Base-by-base conservation (phyloP, 2,113 vertebrate species). In the Osmerus mordax region DNA sequence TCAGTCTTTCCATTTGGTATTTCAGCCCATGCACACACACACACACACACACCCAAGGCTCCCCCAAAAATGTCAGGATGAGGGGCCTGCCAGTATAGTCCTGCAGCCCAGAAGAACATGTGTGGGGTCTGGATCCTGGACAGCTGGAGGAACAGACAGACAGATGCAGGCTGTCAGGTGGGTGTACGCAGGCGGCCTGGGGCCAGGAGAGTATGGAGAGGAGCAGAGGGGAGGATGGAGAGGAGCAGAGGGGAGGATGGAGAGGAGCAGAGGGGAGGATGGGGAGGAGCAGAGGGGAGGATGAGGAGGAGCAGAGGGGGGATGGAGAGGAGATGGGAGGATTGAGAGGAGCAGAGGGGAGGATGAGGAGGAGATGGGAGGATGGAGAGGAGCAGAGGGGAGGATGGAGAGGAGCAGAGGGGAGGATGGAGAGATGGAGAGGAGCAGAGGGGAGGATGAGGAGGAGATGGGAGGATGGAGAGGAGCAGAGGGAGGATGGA, bases 1-100 rank as follows among this genome's bases (percentile, higher is more conserved):
- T 61, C 79, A 58, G 52, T 72, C 63, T 21, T 19, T 25, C 58
- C 87, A 83, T 90, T 90, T 90, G 89, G 89, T 90, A 85, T 89
- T 81, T 86, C 84, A 89, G 89, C 88, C 72, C 87, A 74, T 77
- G n/a, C 53, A 55, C 63, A 47, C 67, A 41, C 63, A 63, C 70
- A 63, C 71, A 60, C 59, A 87, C 86, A 84, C 86, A 55, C 84
- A 47, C 41, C 1, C 41, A 47, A 1, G 2, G 9, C 41, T 47
- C 41, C 41, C 41, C 41, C 41, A 9, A 47, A 47, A 47, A 47
- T 12, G 7, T 47, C 5, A 47, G 9, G 41, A 47, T 47, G 41
- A 47, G 41, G 41, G 41, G 41, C 41, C 7, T 47, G 41, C 41
- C 41, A 47, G 41, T 47, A 47, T 7, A 36, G 32, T 36, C 32